A percentile compares a stretch with the other conserved stretches of the same genome.
phyloP scores from a whole-genome alignment of 1,140 invertebrate genomes.

The Cataglyphis hispanica region DNA sequence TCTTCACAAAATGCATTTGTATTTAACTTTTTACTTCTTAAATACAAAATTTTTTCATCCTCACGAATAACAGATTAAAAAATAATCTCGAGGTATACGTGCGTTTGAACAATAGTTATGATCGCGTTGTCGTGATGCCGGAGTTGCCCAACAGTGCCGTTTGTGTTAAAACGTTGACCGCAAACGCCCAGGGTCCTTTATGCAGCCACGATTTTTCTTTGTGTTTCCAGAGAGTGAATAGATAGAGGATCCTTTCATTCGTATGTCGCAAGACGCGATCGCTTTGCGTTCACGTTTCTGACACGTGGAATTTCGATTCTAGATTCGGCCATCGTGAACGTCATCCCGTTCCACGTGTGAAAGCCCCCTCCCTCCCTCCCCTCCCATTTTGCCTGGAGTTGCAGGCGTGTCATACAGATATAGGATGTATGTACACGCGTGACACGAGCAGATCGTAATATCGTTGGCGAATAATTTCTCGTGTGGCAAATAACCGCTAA shows the following conservation, averaged over 20 bases:
- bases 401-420: conserved; percentile 37
- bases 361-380: conserved; percentile 30
- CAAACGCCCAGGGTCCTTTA: conserved; percentile 1
- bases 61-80: background rate
- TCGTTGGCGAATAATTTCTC: background rate
- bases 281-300: conserved; percentile 13
- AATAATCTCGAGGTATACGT: background rate
- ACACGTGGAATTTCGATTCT: conserved; percentile 26
- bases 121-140: conserved; percentile 13
- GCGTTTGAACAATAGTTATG: conserved; percentile 20
- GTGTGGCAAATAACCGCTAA: background rate
- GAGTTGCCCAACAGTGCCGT: conserved; percentile 21
- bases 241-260: conserved; percentile 51
- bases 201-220: conserved; percentile 50
- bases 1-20: background rate
- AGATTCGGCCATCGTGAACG: conserved; percentile 22
- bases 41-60: background rate
- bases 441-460: conserved; percentile 4
- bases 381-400: conserved; percentile 22
- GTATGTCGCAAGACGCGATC: conserved; percentile 42
- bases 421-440: background rate
- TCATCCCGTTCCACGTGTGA: conserved; percentile 26
- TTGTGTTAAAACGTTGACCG: conserved; percentile 23
- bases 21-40: background rate
- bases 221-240: conserved; percentile 39